Evolutionary conservation across 2,797 vertebrate species (phyloP).

Genomic region (Craterocephalus amniculus): DNA sequence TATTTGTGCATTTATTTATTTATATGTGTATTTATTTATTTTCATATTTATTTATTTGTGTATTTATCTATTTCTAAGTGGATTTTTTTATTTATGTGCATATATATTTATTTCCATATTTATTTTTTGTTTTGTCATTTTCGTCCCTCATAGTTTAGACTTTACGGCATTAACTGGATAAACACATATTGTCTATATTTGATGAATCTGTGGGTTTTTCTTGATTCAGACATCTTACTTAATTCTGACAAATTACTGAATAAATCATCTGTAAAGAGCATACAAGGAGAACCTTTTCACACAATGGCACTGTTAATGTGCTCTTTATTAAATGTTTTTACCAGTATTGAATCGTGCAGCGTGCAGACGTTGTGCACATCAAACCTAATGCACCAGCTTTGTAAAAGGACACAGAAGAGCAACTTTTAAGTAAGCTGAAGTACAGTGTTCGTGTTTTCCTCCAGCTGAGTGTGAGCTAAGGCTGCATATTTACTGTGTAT

Average conservation of each 20-base stretch:
- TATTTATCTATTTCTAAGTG: too few species aligned
- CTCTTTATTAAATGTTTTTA: conserved; percentile 13
- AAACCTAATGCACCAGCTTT: conserved; percentile 5
- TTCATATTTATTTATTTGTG: too few species aligned
- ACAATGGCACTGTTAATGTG: not conserved
- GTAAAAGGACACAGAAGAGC: not conserved
- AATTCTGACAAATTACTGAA: conserved; percentile 6
- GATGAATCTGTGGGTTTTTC: not conserved
- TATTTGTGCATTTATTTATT: too few species aligned
- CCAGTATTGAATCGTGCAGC: conserved; percentile 1
- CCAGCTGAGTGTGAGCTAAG: conserved; percentile 11
- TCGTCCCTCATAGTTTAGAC: not conserved
- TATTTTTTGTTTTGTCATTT: too few species aligned
- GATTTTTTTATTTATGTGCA: too few species aligned
- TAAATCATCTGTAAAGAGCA: not conserved
- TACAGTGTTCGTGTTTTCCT: conserved; percentile 25
- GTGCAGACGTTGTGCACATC: not conserved
- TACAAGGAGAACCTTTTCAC: too few species aligned
- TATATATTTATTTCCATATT: too few species aligned
- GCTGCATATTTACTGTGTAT: conserved; percentile 25
- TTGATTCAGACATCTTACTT: not conserved
- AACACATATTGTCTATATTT: not conserved
- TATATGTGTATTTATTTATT: too few species aligned
- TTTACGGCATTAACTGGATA: not conserved
- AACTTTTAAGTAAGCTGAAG: conserved; percentile 3